Evolutionary conservation across 2,888 invertebrate species (phyloP), one percentile per base, ranked within the genome.

Genomic region (Gryllus longicercus): DNA sequence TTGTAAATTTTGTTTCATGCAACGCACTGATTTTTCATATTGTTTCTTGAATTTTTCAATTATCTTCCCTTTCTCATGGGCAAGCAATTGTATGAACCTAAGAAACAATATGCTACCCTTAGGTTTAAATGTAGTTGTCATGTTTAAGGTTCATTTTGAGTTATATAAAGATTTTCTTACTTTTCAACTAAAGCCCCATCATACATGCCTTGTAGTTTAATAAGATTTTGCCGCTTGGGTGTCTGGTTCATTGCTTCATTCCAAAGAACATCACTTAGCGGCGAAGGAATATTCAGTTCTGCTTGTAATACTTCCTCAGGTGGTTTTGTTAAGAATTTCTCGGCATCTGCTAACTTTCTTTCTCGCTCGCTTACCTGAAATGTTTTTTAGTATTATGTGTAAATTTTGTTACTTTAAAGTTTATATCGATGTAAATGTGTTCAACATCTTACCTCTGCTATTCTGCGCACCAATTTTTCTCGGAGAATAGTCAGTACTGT

Each of bases 401-500:
- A 8, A 1, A 8, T 5, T 38, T 38, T 8, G 5, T 38, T 8
- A 38, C 8, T 38, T 38, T 38, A 8, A 4, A 38, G 38, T 38
- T 38, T 38, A 38, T 8, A 38, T 38, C 38, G 8, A 5, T 38
- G 38, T 38, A 38, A 4, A 38, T 38, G 8, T 74, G 5, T 0
- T 74, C 21, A 76, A 21, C 38, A 38, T 11, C 51, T 16, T 79
- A 79, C 79, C 79, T 76, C 49, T 38, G 50, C 18, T 74, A 18
- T 51, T 49, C 79, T 21, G 1, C 25, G 25, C 51, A 49, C 38
- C 25, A 77, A 63, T 77, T 79, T 76, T 14, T 77, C 51, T 14
- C 51, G n/a, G 23, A 79, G 23, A n/a, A 77, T 76, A 12, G 23
- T 51, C 63, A 79, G 49, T 49, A 79, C 23, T 23, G 76, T 75